phyloP scores from a whole-genome alignment of 2,797 vertebrate genomes.

The Molossus alvarezi region DNA sequence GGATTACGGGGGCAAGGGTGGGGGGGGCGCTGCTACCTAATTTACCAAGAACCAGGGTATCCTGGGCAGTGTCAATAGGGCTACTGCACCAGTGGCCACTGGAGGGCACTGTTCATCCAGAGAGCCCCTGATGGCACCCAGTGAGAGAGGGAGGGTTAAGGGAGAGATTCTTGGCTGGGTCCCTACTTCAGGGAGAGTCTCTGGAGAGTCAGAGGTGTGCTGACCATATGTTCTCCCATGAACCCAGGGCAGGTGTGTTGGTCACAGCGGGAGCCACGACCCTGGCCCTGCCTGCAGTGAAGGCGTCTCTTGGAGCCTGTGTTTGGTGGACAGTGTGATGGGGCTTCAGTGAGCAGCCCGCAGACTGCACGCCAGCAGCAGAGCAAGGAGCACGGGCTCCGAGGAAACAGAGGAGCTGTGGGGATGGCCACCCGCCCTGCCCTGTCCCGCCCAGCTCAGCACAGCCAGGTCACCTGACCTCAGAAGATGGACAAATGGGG shows the following conservation, averaged over 20 bases:
- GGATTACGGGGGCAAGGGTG: no score
- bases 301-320: neutral
- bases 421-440: fast-evolving
- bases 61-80: fast-evolving
- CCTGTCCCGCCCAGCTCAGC: neutral
- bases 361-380: neutral
- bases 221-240: neutral
- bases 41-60: neutral
- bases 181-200: no score
- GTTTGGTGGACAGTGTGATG: neutral
- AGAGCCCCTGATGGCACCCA: fast-evolving
- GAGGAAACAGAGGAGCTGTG: neutral
- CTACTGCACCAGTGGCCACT: neutral
- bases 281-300: fast-evolving
- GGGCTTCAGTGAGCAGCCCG: neutral
- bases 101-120: no score
- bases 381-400: no score
- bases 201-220: neutral
- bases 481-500: neutral
- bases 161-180: neutral
- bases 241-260: fast-evolving
- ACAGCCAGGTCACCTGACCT: neutral
- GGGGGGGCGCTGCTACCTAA: fast-evolving
- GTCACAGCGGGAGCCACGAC: neutral
- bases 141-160: neutral